phyloP scores from a whole-genome alignment of 2,888 invertebrate species.

The Lordiphosa andalusiaca region DNA sequence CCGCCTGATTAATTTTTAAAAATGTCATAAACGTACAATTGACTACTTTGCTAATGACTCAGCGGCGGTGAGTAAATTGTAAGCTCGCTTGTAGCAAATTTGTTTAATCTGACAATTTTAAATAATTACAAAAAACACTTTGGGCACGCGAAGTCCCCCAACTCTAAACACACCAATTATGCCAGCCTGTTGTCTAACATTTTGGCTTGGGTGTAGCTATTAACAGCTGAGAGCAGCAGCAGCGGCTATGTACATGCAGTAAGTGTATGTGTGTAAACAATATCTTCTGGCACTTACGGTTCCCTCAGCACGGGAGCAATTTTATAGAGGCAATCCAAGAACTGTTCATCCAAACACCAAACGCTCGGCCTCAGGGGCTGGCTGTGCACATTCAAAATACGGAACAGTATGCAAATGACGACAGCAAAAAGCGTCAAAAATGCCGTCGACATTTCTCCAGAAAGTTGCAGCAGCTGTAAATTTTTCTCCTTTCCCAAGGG shows the following conservation, averaged over 20 bases:
- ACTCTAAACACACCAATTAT: too few species aligned
- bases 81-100: too few species aligned
- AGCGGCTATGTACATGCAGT: constrained; percentile 19
- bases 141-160: neutral
- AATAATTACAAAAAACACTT: neutral
- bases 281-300: constrained; percentile 86
- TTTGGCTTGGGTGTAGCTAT: constrained; percentile 40
- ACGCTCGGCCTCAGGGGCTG: constrained; percentile 89
- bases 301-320: constrained; percentile 89
- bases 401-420: constrained; percentile 90
- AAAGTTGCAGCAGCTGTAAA: constrained; percentile 12
- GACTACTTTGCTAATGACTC: too few species aligned
- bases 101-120: neutral
- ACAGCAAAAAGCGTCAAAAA: constrained; percentile 90
- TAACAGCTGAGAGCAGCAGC: constrained; percentile 35
- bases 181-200: constrained; percentile 36
- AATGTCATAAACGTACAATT: neutral
- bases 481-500: constrained; percentile 20
- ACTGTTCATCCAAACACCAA: constrained; percentile 88
- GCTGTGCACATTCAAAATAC: constrained; percentile 92
- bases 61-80: too few species aligned
- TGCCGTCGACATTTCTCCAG: constrained; percentile 87
- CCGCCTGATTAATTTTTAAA: too few species aligned
- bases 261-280: constrained; percentile 1
- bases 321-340: constrained; percentile 89